Conservation (phyloP, 2,888 invertebrate species). For the Aproaerema taeniolella region DNA sequence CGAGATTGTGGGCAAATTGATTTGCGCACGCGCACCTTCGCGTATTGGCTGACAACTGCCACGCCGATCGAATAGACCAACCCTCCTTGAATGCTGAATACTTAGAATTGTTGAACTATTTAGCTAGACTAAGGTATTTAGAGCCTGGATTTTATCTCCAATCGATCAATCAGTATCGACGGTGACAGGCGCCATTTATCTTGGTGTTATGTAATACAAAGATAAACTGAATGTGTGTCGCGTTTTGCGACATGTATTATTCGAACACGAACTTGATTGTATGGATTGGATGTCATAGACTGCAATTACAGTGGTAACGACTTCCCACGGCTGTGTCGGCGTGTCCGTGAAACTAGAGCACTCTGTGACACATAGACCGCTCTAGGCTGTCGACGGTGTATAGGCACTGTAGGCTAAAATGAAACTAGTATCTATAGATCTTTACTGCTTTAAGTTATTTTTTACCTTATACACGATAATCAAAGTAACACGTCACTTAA, state of each 20-base stretch:
- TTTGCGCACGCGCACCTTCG: constrained; percentile 54
- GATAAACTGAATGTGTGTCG: constrained; percentile 2
- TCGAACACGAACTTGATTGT: constrained; percentile 36
- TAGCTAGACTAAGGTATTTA: constrained; percentile 7
- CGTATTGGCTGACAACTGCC: constrained; percentile 47
- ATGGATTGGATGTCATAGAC: constrained; percentile 37
- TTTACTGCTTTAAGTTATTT: no score
- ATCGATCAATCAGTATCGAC: constrained; percentile 13
- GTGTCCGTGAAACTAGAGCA: constrained; percentile 56
- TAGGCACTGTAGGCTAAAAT: no score
- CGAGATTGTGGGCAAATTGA: constrained; percentile 57
- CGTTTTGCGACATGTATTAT: constrained; percentile 22
- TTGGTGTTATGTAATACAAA: neutral
- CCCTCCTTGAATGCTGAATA: constrained; percentile 23
- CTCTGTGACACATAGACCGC: constrained; percentile 55
- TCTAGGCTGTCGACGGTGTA: no score
- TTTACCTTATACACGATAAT: no score
- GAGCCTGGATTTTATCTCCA: constrained; percentile 4
- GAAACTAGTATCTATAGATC: no score
- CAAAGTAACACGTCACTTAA: no score
- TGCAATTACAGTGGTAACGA: constrained; percentile 47
- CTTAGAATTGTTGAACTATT: constrained; percentile 9
- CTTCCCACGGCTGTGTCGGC: constrained; percentile 55
- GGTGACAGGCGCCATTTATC: constrained; percentile 3
- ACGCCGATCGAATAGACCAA: constrained; percentile 39